These are phyloP conservation scores for Leptopilina clavipes DNA, from an alignment of 1,140 invertebrate species.

Conservation along the genomic window DNA sequence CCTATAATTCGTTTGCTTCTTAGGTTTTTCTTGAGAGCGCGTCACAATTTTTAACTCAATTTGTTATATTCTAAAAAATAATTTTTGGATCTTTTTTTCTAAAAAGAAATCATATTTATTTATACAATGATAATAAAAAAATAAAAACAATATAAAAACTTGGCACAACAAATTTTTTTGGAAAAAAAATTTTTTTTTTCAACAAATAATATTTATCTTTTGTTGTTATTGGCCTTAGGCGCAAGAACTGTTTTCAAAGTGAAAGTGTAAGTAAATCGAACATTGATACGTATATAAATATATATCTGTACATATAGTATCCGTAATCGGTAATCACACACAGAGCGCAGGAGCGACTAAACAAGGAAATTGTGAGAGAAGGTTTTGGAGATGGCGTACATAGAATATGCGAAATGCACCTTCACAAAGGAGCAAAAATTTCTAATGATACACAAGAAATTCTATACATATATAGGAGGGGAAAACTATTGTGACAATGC, in stretches of 20 bases:
- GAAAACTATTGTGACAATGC: constrained; percentile 12
- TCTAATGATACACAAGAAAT: constrained; percentile 6
- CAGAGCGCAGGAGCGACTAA: neutral
- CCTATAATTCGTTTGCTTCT: no score
- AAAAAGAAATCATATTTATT: no score
- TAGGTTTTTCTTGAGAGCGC: no score
- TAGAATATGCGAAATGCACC: neutral
- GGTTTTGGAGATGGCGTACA: neutral
- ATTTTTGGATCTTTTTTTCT: no score
- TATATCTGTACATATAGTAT: constrained; percentile 3
- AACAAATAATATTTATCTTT: neutral
- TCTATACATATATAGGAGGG: neutral
- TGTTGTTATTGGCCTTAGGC: neutral
- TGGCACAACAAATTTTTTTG: neutral
- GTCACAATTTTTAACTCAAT: no score
- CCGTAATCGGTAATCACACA: constrained; percentile 10
- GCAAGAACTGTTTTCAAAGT: constrained; percentile 20
- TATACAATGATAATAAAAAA: no score
- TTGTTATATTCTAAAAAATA: no score
- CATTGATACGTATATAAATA: constrained; percentile 11
- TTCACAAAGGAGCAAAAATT: neutral
- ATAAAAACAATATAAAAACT: no score
- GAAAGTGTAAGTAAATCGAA: constrained; percentile 27
- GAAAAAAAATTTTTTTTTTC: neutral
- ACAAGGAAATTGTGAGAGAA: constrained; percentile 9